phyloP scores from a whole-genome alignment of 2,888 invertebrate species.

The Priocnemis perturbator region DNA sequence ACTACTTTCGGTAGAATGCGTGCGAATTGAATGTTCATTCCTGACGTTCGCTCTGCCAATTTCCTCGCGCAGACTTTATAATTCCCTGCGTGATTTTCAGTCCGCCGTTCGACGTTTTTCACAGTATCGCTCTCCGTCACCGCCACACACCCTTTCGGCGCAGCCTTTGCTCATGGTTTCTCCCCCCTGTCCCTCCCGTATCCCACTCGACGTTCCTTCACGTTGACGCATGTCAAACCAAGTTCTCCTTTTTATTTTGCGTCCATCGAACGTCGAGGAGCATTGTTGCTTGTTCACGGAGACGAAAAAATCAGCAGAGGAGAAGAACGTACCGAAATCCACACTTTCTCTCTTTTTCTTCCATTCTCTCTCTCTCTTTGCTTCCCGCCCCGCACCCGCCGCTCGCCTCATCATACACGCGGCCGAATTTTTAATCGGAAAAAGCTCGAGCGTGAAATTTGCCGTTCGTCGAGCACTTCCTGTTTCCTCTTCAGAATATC shows the following conservation, averaged over 20 bases:
- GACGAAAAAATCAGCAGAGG: neutral
- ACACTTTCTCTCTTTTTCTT: neutral
- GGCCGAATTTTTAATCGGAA: slow-evolving; percentile 35
- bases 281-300: too few relatives aligned
- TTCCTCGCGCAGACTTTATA: too few relatives aligned
- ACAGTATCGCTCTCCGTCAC: neutral
- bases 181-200: too few relatives aligned
- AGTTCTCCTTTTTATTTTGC: neutral
- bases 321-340: neutral
- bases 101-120: too few relatives aligned
- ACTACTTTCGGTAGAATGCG: too few relatives aligned
- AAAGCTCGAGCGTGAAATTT: slow-evolving; percentile 30
- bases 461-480: slow-evolving; percentile 22
- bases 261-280: neutral
- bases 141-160: too few relatives aligned
- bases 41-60: too few relatives aligned
- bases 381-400: neutral
- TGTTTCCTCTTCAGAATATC: slow-evolving; percentile 1
- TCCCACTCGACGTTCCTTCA: too few relatives aligned
- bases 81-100: too few relatives aligned
- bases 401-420: neutral
- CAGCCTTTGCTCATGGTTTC: too few relatives aligned
- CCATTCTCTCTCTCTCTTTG: neutral
- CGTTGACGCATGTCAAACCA: neutral
- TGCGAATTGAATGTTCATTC: too few relatives aligned